Evolutionary conservation across 1,140 invertebrate species (phyloP).

Genomic region (Theocolax elegans): DNA sequence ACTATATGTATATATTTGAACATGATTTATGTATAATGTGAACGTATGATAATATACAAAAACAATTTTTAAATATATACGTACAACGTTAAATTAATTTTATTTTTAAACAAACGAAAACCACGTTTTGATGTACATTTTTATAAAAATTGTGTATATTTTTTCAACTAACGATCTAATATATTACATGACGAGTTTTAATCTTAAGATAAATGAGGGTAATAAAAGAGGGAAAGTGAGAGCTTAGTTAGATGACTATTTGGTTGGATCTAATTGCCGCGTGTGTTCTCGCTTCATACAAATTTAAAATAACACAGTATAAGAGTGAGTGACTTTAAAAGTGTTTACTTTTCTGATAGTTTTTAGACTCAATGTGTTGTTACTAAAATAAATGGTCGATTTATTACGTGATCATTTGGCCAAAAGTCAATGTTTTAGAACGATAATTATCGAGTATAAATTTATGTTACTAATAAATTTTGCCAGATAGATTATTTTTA

Average conservation of each 20-base stretch:
- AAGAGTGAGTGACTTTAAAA: not conserved
- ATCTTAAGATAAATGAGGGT: too few relatives aligned
- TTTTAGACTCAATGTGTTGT: not conserved
- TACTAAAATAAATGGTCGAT: not conserved
- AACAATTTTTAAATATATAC: too few relatives aligned
- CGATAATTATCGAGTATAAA: not conserved
- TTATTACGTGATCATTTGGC: not conserved
- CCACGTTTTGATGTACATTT: too few relatives aligned
- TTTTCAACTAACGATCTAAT: too few relatives aligned
- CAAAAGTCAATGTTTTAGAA: not conserved
- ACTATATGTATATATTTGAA: too few relatives aligned
- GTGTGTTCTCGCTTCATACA: not conserved
- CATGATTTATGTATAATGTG: too few relatives aligned
- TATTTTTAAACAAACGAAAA: too few relatives aligned
- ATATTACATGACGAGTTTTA: too few relatives aligned
- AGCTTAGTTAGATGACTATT: not conserved
- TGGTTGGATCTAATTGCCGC: slow-evolving; percentile 1
- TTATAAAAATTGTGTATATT: too few relatives aligned
- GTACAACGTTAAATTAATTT: too few relatives aligned
- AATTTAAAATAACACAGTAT: slow-evolving; percentile 7
- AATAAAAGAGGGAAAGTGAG: not conserved
- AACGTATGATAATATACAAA: too few relatives aligned
- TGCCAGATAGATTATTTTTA: too few relatives aligned
- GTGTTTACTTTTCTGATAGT: not conserved
- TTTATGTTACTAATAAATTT: not conserved